A percentile compares a stretch with the other conserved stretches of the same genome.
phyloP scores from a whole-genome alignment of 2,797 vertebrate genomes.

The Sebastes melanostomus region DNA sequence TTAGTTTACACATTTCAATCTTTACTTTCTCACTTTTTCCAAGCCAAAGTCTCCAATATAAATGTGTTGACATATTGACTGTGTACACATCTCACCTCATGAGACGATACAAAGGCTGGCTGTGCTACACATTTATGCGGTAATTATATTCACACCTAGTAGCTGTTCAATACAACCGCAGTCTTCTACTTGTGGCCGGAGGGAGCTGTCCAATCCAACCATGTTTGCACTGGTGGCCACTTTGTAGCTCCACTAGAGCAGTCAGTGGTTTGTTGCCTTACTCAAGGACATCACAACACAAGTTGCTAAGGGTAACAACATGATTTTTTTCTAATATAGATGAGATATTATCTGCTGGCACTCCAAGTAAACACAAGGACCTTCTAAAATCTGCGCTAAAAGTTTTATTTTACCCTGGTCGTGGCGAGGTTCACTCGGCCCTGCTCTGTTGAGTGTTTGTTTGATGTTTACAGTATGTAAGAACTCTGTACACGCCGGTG shows the following conservation, averaged over 20 bases:
- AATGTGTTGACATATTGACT: not conserved
- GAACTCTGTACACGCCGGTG: not conserved
- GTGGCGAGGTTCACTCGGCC: not conserved
- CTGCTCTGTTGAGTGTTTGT: not conserved
- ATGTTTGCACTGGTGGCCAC: not conserved
- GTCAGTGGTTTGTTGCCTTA: not conserved
- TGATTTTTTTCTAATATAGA: not conserved
- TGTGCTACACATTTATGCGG: not conserved
- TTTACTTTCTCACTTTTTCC: not conserved
- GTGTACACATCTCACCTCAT: not conserved
- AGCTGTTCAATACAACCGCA: not conserved
- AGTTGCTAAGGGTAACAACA: not conserved
- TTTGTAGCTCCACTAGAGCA: not conserved
- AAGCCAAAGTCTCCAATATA: not conserved
- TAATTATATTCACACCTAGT: not conserved
- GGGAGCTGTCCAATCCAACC: not conserved
- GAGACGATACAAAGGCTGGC: not conserved
- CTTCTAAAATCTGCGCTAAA: not conserved
- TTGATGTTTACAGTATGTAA: slow-evolving; percentile 21
- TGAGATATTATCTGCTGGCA: not conserved
- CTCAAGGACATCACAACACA: not conserved
- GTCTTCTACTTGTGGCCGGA: not conserved
- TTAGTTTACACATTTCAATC: not conserved
- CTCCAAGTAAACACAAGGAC: not conserved
- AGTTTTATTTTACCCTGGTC: not conserved